A percentile compares a stretch with the other conserved stretches of the same genome.
These are phyloP conservation scores for Pseudolaguvia tuberculata DNA, from an alignment of 2,113 vertebrate genomes.

Conservation along the genomic window DNA sequence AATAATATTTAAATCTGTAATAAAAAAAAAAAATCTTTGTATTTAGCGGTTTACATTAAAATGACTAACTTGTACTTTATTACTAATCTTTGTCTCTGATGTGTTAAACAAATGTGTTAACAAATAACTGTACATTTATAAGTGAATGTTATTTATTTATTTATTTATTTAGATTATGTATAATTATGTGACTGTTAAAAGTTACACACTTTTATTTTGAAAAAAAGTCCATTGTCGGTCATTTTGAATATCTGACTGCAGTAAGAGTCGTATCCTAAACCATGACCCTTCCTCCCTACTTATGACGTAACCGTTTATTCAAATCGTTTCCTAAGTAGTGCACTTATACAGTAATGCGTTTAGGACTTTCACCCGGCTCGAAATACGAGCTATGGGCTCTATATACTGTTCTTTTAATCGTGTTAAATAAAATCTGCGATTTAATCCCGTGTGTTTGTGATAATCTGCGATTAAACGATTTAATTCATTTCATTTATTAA, in stretches of 20 bases:
- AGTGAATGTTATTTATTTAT: neutral
- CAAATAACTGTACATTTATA: too few relatives aligned
- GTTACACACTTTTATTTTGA: conserved; percentile 50
- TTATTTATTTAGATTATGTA: neutral
- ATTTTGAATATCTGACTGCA: conserved; percentile 14
- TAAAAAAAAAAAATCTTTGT: too few relatives aligned
- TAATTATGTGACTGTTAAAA: neutral
- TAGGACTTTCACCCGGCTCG: neutral
- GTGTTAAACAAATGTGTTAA: too few relatives aligned
- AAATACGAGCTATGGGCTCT: neutral
- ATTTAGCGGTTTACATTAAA: too few relatives aligned
- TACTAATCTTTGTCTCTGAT: too few relatives aligned
- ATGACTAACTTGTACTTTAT: too few relatives aligned
- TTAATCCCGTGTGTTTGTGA: neutral
- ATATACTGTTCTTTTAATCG: neutral
- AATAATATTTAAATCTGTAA: too few relatives aligned
- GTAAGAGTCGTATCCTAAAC: neutral
- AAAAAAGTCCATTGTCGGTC: conserved; percentile 19
- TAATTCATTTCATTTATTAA: too few relatives aligned
- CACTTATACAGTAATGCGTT: neutral
- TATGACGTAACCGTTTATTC: neutral
- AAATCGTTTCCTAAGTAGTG: neutral
- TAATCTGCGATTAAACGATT: neutral
- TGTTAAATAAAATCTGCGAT: neutral
- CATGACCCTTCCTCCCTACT: neutral